phyloP scores from a whole-genome alignment of 2,797 vertebrate genomes.

The Sarcophilus harrisii region DNA sequence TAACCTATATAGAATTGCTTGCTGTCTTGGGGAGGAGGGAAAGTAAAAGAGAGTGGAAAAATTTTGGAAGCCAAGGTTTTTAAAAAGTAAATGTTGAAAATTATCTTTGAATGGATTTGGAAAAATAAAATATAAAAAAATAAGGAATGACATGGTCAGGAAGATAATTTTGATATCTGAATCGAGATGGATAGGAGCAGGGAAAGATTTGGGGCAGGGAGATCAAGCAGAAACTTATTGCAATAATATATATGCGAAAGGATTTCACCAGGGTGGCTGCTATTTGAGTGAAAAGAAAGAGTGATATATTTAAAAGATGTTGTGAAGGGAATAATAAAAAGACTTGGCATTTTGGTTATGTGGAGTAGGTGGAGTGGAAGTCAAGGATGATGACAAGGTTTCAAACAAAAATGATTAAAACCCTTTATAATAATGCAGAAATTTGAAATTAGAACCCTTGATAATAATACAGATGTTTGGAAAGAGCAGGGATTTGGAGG shows the following conservation, averaged over 20 bases:
- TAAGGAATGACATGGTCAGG: not conserved
- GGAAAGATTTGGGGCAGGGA: not conserved
- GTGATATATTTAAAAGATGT: not conserved
- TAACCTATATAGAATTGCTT: too few relatives aligned
- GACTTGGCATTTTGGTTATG: not conserved
- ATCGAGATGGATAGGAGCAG: not conserved
- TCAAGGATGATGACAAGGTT: not conserved
- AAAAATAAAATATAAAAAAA: too few relatives aligned
- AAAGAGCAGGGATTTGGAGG: not conserved
- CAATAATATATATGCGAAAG: not conserved
- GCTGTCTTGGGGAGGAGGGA: too few relatives aligned
- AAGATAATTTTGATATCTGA: not conserved
- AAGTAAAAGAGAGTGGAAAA: too few relatives aligned
- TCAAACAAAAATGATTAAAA: not conserved
- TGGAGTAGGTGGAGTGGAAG: not conserved
- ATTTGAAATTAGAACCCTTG: not conserved
- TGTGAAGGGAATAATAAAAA: not conserved
- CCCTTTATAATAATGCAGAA: not conserved
- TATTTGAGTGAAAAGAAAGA: not conserved
- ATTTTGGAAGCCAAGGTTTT: too few relatives aligned
- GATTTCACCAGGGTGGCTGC: not conserved
- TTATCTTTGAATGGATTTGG: too few relatives aligned
- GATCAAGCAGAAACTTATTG: not conserved
- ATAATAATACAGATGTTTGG: not conserved
- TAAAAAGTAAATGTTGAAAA: too few relatives aligned